phyloP scores from a whole-genome alignment of 53 echinoderm and acorn worm genomes.

The Pentamera pediparva region DNA sequence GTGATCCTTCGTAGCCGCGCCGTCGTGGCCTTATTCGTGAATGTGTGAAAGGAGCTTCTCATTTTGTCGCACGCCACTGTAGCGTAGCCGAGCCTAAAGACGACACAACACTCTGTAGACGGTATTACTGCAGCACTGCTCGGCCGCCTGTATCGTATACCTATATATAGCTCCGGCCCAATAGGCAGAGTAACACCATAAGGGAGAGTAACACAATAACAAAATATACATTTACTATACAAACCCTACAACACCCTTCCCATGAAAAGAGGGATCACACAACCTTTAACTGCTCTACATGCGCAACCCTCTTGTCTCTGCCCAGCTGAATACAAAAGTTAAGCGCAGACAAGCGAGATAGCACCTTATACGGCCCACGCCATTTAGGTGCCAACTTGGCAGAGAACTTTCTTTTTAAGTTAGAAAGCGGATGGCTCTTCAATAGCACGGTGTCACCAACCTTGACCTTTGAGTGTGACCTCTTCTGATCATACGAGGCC shows the following conservation, averaged over 20 bases:
- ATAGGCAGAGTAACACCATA: too few relatives aligned
- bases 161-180: too few relatives aligned
- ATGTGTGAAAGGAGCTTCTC: too few relatives aligned
- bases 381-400: slow-evolving; percentile 42
- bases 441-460: slow-evolving; percentile 38
- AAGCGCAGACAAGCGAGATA: slow-evolving; percentile 11
- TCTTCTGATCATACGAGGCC: background rate
- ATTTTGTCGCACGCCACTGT: too few relatives aligned
- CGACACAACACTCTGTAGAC: too few relatives aligned
- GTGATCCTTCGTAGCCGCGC: too few relatives aligned
- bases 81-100: too few relatives aligned
- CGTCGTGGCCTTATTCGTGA: too few relatives aligned
- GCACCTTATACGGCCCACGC: slow-evolving; percentile 33
- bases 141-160: too few relatives aligned
- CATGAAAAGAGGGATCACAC: background rate
- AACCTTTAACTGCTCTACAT: slow-evolving; percentile 27
- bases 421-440: slow-evolving; percentile 17
- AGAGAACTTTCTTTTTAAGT: slow-evolving; percentile 1
- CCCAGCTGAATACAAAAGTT: slow-evolving; percentile 8
- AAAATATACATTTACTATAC: too few relatives aligned
- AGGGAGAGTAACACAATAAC: too few relatives aligned
- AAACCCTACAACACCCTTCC: slow-evolving; percentile 5
- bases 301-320: background rate
- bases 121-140: too few relatives aligned
- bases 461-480: background rate